Evolutionary conservation across 1,140 invertebrate species (phyloP), one percentile per base, ranked within the genome.

Genomic region (Bursaphelenchus mucronatus): DNA sequence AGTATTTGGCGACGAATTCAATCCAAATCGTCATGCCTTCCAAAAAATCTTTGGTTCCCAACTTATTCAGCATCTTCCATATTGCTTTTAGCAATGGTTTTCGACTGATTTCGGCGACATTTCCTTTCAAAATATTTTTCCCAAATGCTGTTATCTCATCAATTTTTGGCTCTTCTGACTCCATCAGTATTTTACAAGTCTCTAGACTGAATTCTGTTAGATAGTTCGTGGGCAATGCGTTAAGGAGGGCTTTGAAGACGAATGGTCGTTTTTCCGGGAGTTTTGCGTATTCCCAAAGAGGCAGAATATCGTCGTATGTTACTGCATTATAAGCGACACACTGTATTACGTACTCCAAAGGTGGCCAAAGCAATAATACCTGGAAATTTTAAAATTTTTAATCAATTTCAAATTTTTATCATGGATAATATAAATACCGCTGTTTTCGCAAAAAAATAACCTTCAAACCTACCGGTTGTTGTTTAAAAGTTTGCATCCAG

Each of bases 281-380:
- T n/a, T 52, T 41, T 51, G 73, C 76, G 46, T 73, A 73, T 50
- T 75, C 71, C 71, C 74, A 73, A 44, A 73, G 51, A 8, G 71
- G 71, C 8, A 59, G 52, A 39, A 73, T 50, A 59, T 73, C 71
- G 21, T 74, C 62, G 54, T 76, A 73, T 13, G 70, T 66, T 13
- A 71, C 58, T n/a, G 71, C 71, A 17, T 57, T 50, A 45, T 59
- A 70, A 13, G 71, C 53, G 4, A 74, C 72, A 56, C 71, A 76
- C 44, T 73, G 71, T 40, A 73, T 64, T 15, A 73, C 45, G 52
- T 69, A 73, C 47, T 73, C 59, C 47, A 73, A 52, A 11, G 71
- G 68, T 0, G 74, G 71, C 67, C 74, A 74, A 2, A 75, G 45
- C 15, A 73, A 39, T 7, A 47, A 67, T 19, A 43, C 51, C 68